A percentile compares a stretch with the other conserved stretches of the same genome.
Conservation (phyloP, 2,797 vertebrate species). For the Sardinella longiceps region DNA sequence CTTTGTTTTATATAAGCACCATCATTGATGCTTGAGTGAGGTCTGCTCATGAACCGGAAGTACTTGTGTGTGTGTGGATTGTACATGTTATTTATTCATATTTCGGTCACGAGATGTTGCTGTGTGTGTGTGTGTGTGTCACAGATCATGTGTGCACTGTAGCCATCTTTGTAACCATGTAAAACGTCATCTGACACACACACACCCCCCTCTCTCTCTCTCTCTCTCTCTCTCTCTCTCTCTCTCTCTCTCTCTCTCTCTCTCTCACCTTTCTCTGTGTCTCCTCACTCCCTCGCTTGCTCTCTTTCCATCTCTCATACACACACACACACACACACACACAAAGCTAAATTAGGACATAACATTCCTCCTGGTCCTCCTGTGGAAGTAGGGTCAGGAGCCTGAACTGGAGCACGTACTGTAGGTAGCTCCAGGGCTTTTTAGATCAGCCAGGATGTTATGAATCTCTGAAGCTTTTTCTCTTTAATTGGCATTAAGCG, state of each 20-base stretch:
- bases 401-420: conserved; percentile 55
- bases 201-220: background rate
- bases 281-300: background rate
- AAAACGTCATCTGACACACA: background rate
- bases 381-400: conserved; percentile 65
- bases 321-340: conserved; percentile 36
- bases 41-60: background rate
- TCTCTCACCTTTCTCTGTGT: background rate
- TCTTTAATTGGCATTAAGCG: background rate
- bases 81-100: background rate
- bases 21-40: conserved; percentile 1
- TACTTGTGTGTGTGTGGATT: background rate
- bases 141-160: background rate
- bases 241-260: background rate
- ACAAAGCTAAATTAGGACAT: conserved; percentile 46
- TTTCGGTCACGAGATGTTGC: background rate
- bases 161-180: background rate
- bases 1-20: background rate
- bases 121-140: background rate
- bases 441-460: conserved; percentile 63
- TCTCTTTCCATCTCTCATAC: conserved; percentile 20
- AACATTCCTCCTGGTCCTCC: conserved; percentile 60
- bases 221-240: background rate
- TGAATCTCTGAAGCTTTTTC: conserved; percentile 54
- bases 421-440: conserved; percentile 3